Evolutionary conservation across 2,888 invertebrate genomes (phyloP), one percentile per base, ranked within the genome.

Genomic region (Drosophila multiciliata): DNA sequence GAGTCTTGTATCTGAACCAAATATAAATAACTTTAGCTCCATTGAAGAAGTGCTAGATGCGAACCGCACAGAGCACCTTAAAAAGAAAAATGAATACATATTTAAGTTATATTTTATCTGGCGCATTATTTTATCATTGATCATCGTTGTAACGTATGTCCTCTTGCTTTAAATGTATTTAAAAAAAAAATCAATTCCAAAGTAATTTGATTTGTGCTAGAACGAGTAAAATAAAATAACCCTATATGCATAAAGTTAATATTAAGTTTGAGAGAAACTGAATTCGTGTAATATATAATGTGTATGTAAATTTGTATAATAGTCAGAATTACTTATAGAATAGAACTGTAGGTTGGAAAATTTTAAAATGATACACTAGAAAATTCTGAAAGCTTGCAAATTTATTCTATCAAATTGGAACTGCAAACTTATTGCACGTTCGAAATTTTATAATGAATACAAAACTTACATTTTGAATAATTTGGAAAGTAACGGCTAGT

Each of bases 41-140:
- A 4, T 26, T 23, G 26, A 15, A 26, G 17, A 15, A 17, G 15
- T 11, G 17, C 2, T 8, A 0, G 9, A 12, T 29, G 3, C 11
- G 3, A 67, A 57, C 26, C n/a, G n/a, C 45, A n/a, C 0, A 8
- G 50, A 40, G 8, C 9, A 9, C 6, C 11, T 9, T 1, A 2
- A 8, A 26, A 15, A 2, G 3, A 8, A 15, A 1, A 3, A 20
- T 15, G 6, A 23, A 12, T 17, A 4, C 6, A 35, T 26, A 15
- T 15, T 7, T 0, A 12, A 64, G 15, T 3, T 42, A 1, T 12
- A 12, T 20, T 20, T 42, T 5, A 42, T 5, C 5, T 42, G 11
- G n/a, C 42, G 6, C 72, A 40, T 26, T 73, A 0, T 81, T 84
- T 17, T 78, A 78, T 42, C 68, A 1, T 23, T 75, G 0, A 84